Conservation (phyloP, 64 coral and sea anemone species). For the Porites australiensis region DNA sequence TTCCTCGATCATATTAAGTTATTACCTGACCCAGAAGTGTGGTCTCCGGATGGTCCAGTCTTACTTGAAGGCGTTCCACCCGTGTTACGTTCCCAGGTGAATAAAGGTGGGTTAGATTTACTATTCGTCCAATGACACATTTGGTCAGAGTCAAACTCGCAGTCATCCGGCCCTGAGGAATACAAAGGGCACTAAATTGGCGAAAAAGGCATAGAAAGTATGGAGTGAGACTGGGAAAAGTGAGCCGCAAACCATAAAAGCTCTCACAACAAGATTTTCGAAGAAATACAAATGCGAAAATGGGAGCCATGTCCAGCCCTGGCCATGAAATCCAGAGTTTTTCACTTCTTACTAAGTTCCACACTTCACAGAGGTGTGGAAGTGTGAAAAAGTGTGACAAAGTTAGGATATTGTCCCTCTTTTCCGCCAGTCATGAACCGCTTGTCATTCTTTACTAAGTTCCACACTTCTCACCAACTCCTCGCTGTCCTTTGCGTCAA, state of each 20-base stretch:
- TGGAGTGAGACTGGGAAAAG: background rate
- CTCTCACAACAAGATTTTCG: background rate
- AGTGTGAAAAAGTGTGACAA: background rate
- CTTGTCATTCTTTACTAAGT: too few relatives aligned
- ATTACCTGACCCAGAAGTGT: slow-evolving; percentile 89
- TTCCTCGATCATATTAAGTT: too few relatives aligned
- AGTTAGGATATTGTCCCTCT: too few relatives aligned
- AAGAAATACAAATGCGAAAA: background rate
- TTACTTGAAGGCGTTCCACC: slow-evolving; percentile 63
- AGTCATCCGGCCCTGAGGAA: slow-evolving; percentile 77
- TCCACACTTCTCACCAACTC: too few relatives aligned
- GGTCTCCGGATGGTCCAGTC: slow-evolving; percentile 79
- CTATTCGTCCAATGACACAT: slow-evolving; percentile 84
- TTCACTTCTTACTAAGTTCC: too few relatives aligned
- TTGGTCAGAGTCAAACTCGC: slow-evolving; percentile 76
- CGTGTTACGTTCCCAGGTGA: slow-evolving; percentile 42
- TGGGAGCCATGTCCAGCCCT: too few relatives aligned
- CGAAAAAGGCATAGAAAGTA: background rate
- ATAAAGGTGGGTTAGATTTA: slow-evolving; percentile 30
- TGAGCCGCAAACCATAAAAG: background rate
- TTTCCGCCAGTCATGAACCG: too few relatives aligned
- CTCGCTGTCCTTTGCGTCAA: too few relatives aligned
- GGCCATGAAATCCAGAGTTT: too few relatives aligned
- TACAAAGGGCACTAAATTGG: background rate
- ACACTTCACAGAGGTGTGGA: background rate